Evolutionary conservation across 2,797 vertebrate species (phyloP).

Genomic region (Trachops cirrhosus): DNA sequence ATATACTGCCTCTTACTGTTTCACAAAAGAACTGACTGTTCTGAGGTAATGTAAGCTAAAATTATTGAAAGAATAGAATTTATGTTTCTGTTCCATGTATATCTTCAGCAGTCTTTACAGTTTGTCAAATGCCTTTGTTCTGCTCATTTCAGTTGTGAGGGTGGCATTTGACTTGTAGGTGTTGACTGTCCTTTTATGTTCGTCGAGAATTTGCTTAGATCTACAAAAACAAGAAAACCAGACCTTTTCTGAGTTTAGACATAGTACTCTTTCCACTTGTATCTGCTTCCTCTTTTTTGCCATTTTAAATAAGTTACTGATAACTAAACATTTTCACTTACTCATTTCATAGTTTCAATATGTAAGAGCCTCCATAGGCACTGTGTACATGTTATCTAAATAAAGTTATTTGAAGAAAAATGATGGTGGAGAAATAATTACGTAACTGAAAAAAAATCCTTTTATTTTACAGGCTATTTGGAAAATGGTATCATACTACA

Average conservation of each 20-base stretch:
- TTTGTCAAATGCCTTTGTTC: neutral
- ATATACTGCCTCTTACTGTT: constrained; percentile 54
- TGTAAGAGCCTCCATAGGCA: neutral
- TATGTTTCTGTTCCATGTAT: neutral
- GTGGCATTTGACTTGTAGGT: neutral
- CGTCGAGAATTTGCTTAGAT: neutral
- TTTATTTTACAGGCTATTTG: neutral
- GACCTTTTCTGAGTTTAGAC: neutral
- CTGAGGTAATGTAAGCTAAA: neutral
- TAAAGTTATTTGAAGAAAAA: neutral
- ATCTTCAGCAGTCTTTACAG: neutral
- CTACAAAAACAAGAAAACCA: neutral
- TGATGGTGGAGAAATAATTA: neutral
- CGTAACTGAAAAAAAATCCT: neutral
- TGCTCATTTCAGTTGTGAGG: neutral
- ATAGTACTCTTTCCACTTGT: neutral
- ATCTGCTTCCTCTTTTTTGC: constrained; percentile 1
- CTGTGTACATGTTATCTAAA: neutral
- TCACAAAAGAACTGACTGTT: constrained; percentile 4
- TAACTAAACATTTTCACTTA: neutral
- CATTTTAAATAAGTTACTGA: neutral
- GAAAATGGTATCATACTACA: neutral
- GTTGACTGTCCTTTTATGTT: neutral
- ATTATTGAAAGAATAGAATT: neutral
- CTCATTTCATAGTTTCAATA: neutral